Percentiles rank a stretch among this genome's conserved stretches.
Conservation (phyloP, 2,113 vertebrate species). For the Ptilonorhynchus violaceus region DNA sequence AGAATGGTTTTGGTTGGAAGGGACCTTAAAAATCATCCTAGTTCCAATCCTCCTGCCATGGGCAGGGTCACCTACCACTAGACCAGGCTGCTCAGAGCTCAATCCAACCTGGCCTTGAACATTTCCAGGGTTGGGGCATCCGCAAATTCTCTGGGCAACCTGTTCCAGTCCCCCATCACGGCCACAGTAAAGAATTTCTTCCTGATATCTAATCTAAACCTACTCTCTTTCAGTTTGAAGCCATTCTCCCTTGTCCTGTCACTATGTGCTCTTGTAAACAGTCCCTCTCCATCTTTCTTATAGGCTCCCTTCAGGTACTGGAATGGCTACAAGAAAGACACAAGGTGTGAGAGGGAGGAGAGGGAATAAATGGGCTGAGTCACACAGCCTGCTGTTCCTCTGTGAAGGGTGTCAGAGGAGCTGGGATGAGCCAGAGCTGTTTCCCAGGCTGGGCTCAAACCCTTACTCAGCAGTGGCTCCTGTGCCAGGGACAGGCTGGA, state of each 20-base stretch:
- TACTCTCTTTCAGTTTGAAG: background rate
- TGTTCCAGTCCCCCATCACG: background rate
- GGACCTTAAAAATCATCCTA: background rate
- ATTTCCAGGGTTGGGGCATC: background rate
- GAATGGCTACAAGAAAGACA: background rate
- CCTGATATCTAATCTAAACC: background rate
- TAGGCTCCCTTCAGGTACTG: background rate
- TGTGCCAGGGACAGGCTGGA: background rate
- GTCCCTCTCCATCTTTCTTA: background rate
- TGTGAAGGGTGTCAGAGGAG: background rate
- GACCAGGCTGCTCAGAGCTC: background rate
- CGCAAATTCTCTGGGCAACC: too few species aligned
- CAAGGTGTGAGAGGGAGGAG: too few species aligned
- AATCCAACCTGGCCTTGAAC: background rate
- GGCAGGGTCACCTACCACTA: background rate
- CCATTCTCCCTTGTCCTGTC: background rate
- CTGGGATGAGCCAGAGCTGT: fast-evolving
- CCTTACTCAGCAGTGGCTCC: fast-evolving
- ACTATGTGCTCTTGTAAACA: background rate
- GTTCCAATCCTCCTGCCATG: background rate
- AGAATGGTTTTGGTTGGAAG: background rate
- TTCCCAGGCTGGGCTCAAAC: background rate
- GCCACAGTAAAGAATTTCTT: background rate
- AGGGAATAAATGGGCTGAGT: background rate
- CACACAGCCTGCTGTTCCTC: background rate